phyloP scores from a whole-genome alignment of 2,113 vertebrate species.

The Capreolus pygargus region DNA sequence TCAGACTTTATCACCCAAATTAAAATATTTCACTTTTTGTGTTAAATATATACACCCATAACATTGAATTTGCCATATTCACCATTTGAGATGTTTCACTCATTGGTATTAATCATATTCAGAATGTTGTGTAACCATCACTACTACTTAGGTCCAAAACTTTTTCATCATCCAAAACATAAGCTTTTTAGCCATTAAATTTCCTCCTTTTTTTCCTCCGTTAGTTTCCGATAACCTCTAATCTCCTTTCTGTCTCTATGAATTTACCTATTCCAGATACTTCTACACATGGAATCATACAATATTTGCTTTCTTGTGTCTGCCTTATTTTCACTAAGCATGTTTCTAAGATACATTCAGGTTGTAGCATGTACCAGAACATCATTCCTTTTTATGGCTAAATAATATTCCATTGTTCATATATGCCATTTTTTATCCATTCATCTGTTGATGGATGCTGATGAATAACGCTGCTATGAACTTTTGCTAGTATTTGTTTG shows the following conservation, averaged over 20 bases:
- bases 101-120: neutral
- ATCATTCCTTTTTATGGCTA: neutral
- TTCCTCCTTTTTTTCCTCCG: neutral
- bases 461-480: neutral
- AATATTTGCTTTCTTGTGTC: neutral
- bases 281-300: neutral
- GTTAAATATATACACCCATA: neutral
- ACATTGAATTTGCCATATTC: neutral
- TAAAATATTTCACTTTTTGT: neutral
- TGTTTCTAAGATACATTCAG: neutral
- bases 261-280: neutral
- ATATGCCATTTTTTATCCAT: neutral
- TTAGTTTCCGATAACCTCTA: neutral
- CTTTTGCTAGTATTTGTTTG: neutral
- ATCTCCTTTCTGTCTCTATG: neutral
- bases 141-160: neutral
- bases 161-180: neutral
- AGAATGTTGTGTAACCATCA: neutral
- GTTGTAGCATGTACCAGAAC: neutral
- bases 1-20: neutral
- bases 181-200: neutral
- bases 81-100: neutral
- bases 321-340: neutral
- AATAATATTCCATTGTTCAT: neutral
- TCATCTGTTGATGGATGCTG: neutral